A percentile compares a stretch with the other conserved stretches of the same genome.
Evolutionary conservation across 2,888 invertebrate genomes (phyloP).

Genomic region (Linnaemya tessellans): DNA sequence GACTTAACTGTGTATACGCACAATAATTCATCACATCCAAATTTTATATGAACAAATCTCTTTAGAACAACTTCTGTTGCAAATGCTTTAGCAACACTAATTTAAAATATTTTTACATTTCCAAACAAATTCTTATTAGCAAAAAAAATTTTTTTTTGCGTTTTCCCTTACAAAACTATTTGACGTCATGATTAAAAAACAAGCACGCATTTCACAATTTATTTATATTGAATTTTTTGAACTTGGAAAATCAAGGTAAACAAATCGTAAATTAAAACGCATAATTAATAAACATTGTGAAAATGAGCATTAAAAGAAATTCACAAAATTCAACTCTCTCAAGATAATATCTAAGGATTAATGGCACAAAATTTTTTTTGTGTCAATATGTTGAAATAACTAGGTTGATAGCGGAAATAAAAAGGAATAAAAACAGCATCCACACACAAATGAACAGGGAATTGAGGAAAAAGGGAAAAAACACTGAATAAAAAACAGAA

Average conservation of each 20-base stretch:
- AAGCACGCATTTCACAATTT: constrained; percentile 22
- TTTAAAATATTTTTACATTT: neutral
- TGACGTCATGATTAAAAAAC: constrained; percentile 57
- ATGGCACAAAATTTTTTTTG: neutral
- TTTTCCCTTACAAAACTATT: constrained; percentile 13
- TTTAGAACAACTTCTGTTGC: neutral
- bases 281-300: constrained; percentile 12
- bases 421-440: constrained; percentile 54
- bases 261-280: constrained; percentile 40
- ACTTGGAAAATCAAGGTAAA: constrained; percentile 59
- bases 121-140: constrained; percentile 5
- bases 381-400: constrained; percentile 43
- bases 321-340: neutral
- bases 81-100: neutral
- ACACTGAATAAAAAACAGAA: constrained; percentile 37
- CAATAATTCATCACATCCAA: no score
- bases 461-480: constrained; percentile 25
- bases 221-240: constrained; percentile 18
- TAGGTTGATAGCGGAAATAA: constrained; percentile 46
- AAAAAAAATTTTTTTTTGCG: constrained; percentile 20
- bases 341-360: constrained; percentile 48
- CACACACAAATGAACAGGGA: constrained; percentile 24
- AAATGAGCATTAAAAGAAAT: neutral
- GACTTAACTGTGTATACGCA: no score
- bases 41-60: neutral